Evolutionary conservation across 2,797 vertebrate species (phyloP).

Genomic region (Coendou prehensilis): DNA sequence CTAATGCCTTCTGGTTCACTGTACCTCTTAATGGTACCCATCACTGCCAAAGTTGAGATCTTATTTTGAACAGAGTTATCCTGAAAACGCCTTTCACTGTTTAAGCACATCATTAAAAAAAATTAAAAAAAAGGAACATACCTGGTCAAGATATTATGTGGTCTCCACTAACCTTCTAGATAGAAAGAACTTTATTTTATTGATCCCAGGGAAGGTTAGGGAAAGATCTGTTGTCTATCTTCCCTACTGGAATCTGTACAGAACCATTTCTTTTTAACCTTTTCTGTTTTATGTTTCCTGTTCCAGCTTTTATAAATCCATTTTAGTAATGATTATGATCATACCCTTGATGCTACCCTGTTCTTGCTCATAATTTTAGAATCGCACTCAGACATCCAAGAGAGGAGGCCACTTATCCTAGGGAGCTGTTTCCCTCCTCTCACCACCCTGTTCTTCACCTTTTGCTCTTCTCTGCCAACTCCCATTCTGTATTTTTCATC

Average conservation of each 20-base stretch:
- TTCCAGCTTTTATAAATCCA: slow-evolving; percentile 15
- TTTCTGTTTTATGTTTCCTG: slow-evolving; percentile 38
- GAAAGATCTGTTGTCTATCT: slow-evolving; percentile 46
- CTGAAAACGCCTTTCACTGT: neutral
- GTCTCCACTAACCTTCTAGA: slow-evolving; percentile 13
- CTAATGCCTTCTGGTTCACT: neutral
- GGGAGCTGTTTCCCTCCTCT: slow-evolving; percentile 17
- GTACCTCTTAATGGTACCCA: neutral
- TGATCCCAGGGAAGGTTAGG: neutral
- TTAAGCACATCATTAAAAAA: neutral
- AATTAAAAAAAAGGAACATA: neutral
- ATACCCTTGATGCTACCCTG: slow-evolving; percentile 66
- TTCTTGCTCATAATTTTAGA: slow-evolving; percentile 82
- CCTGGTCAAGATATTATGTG: neutral
- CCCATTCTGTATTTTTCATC: slow-evolving; percentile 64
- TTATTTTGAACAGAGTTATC: neutral
- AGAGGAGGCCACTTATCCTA: slow-evolving; percentile 44
- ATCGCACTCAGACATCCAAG: slow-evolving; percentile 45
- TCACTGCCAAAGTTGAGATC: neutral
- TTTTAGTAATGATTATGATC: slow-evolving; percentile 64
- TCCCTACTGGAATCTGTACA: slow-evolving; percentile 23
- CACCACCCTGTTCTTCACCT: slow-evolving; percentile 68
- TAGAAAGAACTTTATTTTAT: slow-evolving; percentile 29
- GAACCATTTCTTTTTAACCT: slow-evolving; percentile 57
- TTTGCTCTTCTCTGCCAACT: slow-evolving; percentile 73